Percentiles rank a stretch among this genome's conserved stretches.
phyloP scores from a whole-genome alignment of 1,140 invertebrate genomes.

The Pentalonia nigronervosa region DNA sequence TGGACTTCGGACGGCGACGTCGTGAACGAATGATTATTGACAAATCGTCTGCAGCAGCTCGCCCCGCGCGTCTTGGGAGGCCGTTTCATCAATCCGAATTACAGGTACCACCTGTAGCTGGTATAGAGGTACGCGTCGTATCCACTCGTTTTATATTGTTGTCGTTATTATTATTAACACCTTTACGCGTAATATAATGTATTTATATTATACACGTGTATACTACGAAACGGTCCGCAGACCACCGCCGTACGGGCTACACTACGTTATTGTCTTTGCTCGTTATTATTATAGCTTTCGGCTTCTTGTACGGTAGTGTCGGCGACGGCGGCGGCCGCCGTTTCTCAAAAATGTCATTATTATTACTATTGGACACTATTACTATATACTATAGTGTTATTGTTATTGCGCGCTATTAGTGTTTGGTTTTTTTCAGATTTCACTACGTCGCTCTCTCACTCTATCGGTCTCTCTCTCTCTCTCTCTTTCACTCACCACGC shows the following conservation, averaged over 20 bases:
- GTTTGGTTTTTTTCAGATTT: background rate
- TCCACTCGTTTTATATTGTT: background rate
- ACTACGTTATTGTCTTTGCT: constrained; percentile 49
- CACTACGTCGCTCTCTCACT: too few relatives aligned
- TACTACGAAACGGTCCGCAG: background rate
- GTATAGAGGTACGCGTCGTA: background rate
- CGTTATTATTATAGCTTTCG: constrained; percentile 56
- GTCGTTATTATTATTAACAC: constrained; percentile 24
- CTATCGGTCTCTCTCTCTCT: background rate
- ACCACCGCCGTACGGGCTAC: background rate
- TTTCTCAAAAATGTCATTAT: constrained; percentile 55
- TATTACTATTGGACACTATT: constrained; percentile 23
- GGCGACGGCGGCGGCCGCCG: background rate
- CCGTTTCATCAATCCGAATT: constrained; percentile 40
- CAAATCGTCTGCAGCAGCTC: constrained; percentile 18
- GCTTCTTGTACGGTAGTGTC: constrained; percentile 54
- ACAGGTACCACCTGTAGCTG: too few relatives aligned
- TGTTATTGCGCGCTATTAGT: constrained; percentile 41
- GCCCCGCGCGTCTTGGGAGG: constrained; percentile 34
- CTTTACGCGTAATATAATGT: background rate
- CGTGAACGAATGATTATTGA: constrained; percentile 34
- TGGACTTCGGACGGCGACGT: background rate
- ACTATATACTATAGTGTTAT: background rate
- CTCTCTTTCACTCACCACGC: background rate
- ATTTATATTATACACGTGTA: background rate